These are phyloP conservation scores for Octodonta nipae DNA, from an alignment of 2,888 invertebrate species.

Conservation along the genomic window DNA sequence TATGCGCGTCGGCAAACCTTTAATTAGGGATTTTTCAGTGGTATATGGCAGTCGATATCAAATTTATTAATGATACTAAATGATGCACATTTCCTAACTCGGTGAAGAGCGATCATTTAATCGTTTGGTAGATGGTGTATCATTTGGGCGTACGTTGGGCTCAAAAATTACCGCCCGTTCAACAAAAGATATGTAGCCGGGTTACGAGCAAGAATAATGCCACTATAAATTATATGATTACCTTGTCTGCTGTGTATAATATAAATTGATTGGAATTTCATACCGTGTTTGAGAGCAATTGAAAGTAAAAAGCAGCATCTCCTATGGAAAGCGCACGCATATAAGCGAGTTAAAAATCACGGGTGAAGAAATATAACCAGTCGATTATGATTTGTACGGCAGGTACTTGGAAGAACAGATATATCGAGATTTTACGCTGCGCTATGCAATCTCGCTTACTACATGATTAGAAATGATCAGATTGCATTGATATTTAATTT, in stretches of 20 bases:
- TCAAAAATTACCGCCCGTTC: constrained; percentile 1
- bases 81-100: constrained; percentile 21
- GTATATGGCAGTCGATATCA: constrained; percentile 8
- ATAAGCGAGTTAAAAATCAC: constrained; percentile 7
- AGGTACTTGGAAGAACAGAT: constrained; percentile 16
- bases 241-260: constrained; percentile 37
- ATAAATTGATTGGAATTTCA: constrained; percentile 38
- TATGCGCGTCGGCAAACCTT: constrained; percentile 1
- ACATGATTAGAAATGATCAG: constrained; percentile 5
- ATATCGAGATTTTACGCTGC: constrained; percentile 15
- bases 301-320: constrained; percentile 31
- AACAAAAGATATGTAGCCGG: neutral
- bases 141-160: constrained; percentile 1
- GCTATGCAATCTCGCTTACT: constrained; percentile 7
- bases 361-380: constrained; percentile 26
- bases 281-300: constrained; percentile 34
- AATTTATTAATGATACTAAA: constrained; percentile 20
- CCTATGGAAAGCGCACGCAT: constrained; percentile 29
- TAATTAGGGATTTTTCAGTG: constrained; percentile 5
- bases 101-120: constrained; percentile 14
- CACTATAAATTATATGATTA: constrained; percentile 38
- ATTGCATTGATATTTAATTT: constrained; percentile 2
- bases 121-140: constrained; percentile 1
- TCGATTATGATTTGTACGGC: constrained; percentile 31
- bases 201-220: constrained; percentile 23